Conservation (phyloP, 1,140 invertebrate genomes). For the Heliothis subflexa region DNA sequence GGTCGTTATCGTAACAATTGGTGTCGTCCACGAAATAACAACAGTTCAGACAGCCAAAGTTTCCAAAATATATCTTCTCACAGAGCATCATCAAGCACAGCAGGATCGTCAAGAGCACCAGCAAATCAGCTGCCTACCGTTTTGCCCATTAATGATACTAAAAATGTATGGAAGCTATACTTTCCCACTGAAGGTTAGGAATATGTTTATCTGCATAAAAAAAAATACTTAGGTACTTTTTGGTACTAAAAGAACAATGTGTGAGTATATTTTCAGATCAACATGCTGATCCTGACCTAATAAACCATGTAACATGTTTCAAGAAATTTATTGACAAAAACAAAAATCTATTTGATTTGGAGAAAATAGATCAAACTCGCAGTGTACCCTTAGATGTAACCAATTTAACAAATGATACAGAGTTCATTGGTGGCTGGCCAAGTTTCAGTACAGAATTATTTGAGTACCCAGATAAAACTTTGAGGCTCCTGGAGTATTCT, state of each 20-base stretch:
- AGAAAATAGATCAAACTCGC: conserved; percentile 88
- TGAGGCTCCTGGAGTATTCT: conserved; percentile 90
- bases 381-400: conserved; percentile 89
- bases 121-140: conserved; percentile 74
- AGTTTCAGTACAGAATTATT: conserved; percentile 89
- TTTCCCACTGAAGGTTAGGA: conserved; percentile 88
- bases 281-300: conserved; percentile 77
- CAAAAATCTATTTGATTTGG: conserved; percentile 84
- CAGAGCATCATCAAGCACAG: conserved; percentile 55
- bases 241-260: conserved; percentile 14
- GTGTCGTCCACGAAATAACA: conserved; percentile 59
- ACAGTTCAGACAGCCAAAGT: conserved; percentile 61
- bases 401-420: conserved; percentile 87
- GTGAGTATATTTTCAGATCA: conserved; percentile 82
- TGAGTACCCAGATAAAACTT: conserved; percentile 88
- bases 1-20: conserved; percentile 75
- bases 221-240: background rate
- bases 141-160: conserved; percentile 73
- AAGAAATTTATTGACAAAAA: conserved; percentile 87
- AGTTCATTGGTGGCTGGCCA: conserved; percentile 88
- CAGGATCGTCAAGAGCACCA: conserved; percentile 70
- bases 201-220: background rate
- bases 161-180: conserved; percentile 90
- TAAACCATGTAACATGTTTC: conserved; percentile 85
- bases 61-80: conserved; percentile 64